Evolutionary conservation across 2,797 vertebrate genomes (phyloP).

Genomic region (Sciaenops ocellatus): DNA sequence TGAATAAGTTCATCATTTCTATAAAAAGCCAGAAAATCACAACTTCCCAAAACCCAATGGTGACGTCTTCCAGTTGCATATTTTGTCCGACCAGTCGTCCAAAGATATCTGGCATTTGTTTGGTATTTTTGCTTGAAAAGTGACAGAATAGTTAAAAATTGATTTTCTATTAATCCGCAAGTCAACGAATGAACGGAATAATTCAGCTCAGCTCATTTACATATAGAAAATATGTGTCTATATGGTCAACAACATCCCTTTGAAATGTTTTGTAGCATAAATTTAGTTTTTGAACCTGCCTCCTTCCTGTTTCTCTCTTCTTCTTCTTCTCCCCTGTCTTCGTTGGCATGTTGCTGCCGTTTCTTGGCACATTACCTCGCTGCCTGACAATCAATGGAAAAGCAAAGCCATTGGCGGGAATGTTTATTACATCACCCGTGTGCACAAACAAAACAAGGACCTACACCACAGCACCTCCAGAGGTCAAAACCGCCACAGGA

Average conservation of each 20-base stretch:
- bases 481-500: too few relatives aligned
- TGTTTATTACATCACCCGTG: not conserved
- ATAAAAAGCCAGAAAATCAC: not conserved
- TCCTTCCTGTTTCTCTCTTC: not conserved
- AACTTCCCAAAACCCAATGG: too few relatives aligned
- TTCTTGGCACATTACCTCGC: too few relatives aligned
- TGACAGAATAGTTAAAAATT: not conserved
- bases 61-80: too few relatives aligned
- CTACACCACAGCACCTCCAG: too few relatives aligned
- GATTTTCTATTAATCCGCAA: not conserved
- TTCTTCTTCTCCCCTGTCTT: not conserved
- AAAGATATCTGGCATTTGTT: too few relatives aligned
- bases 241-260: not conserved
- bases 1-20: not conserved
- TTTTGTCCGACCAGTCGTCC: not conserved
- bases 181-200: not conserved
- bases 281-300: not conserved
- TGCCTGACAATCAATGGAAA: too few relatives aligned
- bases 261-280: not conserved
- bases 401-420: not conserved
- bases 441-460: not conserved
- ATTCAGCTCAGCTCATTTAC: not conserved
- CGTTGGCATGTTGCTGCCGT: too few relatives aligned
- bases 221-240: not conserved
- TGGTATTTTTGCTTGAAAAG: too few relatives aligned